Evolutionary conservation across 2,888 invertebrate genomes (phyloP), one percentile per base, ranked within the genome.

Genomic region (Spodoptera exigua): DNA sequence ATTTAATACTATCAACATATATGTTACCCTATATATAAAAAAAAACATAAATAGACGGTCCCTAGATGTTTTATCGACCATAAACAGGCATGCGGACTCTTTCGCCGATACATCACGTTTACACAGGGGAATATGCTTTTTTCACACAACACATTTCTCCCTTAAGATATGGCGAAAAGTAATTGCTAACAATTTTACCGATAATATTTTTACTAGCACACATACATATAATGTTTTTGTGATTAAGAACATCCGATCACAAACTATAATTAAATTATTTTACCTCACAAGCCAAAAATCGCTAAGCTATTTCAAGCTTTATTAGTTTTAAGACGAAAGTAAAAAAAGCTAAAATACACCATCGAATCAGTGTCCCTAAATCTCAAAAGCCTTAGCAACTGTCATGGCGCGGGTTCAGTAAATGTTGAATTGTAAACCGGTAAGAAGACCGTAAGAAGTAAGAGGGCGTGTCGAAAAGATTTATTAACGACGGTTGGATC

Each of bases 1-100:
- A 83, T 88, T 88, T 78, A 85, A 85, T 84, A 86, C 86, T 81
- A 89, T 89, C 85, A 88, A 89, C 89, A 90, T 88, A 90, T 88
- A 84, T 87, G 86, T 82, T 83, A 74, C 78, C 80, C 73, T 78
- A 79, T 82, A 84, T 74, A 84, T 27, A 76, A 91, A 89, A 90
- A 89, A 87, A 81, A 75, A 85, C 87, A 85, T 91, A 91, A 92
- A 91, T 90, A 91, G 84, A 85, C 86, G 58, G 80, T 85, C 88
- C 86, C 86, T 87, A 83, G 86, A 87, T 86, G 85, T 89, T 91
- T 91, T 90, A 93, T 91, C 88, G 92, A 80, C 89, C 83, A 89
- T 90, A 91, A 92, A 91, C 86, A 85, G 88, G 85, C 87, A 87
- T 88, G 88, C 84, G 82, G 84, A 84, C 86, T 84, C 84, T 80